These are phyloP conservation scores for Hydra vulgaris DNA, from an alignment of 30 jellyfish, hydroid and myxozoan species.

Conservation along the genomic window DNA sequence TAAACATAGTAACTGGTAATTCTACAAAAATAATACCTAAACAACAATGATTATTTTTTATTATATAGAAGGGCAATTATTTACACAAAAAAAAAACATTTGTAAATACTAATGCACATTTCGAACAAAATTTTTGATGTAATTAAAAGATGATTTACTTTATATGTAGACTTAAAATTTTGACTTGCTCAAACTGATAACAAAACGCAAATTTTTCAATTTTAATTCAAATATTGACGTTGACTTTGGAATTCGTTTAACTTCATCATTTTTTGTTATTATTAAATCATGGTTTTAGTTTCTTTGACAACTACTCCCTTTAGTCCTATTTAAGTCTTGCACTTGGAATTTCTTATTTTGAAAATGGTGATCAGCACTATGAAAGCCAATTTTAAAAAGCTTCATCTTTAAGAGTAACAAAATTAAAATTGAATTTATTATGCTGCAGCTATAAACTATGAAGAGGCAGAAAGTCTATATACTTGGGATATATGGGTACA, in stretches of 20 bases:
- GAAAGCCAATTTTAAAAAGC: conserved; percentile 65
- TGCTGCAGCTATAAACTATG: conserved; percentile 61
- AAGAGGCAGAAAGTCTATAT: conserved; percentile 43
- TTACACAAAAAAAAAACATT: no score
- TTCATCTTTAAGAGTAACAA: conserved; percentile 26
- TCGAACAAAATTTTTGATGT: no score
- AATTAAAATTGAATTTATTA: conserved; percentile 24
- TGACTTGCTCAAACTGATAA: conserved; percentile 69
- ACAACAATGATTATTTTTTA: no score
- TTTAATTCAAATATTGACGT: conserved; percentile 40
- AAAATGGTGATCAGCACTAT: conserved; percentile 72
- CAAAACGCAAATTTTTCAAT: conserved; percentile 35
- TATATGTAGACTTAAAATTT: conserved; percentile 33
- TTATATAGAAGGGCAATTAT: no score
- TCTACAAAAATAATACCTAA: no score
- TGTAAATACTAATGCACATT: no score
- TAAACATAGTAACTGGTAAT: no score
- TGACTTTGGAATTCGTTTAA: conserved; percentile 52
- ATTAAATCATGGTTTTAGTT: conserved; percentile 64
- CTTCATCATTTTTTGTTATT: conserved; percentile 41
- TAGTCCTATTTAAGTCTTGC: conserved; percentile 35
- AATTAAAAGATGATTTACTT: conserved; percentile 9
- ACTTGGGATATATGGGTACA: conserved; percentile 43
- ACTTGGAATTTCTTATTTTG: conserved; percentile 45
- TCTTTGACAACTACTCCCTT: conserved; percentile 64